Evolutionary conservation across 1,140 invertebrate species (phyloP).

Genomic region (Microplitis mediator): DNA sequence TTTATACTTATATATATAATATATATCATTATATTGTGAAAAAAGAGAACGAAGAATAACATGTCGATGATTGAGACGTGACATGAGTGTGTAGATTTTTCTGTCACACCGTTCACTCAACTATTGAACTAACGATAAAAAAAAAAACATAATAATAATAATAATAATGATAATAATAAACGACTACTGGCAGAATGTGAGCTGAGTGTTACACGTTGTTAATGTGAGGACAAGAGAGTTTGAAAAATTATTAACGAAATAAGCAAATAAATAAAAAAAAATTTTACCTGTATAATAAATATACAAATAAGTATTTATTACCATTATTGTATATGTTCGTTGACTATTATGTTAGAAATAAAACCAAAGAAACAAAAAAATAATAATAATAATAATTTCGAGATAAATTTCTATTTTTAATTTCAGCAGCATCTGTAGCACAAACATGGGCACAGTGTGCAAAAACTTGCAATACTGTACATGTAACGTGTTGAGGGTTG

Average conservation of each 20-base stretch:
- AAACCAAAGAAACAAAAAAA: slow-evolving; percentile 30
- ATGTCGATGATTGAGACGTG: no score
- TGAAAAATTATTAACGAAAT: background rate
- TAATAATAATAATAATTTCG: background rate
- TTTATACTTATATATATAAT: background rate
- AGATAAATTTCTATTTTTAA: background rate
- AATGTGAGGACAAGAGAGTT: no score
- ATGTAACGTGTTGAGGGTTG: background rate
- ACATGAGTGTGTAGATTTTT: background rate
- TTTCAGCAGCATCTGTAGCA: background rate
- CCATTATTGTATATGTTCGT: slow-evolving; percentile 50
- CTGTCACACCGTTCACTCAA: background rate
- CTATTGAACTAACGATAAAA: no score
- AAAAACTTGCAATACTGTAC: no score
- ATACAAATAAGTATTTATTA: slow-evolving; percentile 38
- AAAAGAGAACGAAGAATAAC: no score
- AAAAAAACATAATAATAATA: no score
- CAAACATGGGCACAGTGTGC: no score
- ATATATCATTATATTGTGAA: no score
- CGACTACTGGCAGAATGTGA: background rate
- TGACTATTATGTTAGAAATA: slow-evolving; percentile 55
- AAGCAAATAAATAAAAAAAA: slow-evolving; percentile 23
- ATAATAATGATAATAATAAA: background rate
- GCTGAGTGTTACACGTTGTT: background rate
- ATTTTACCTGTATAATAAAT: slow-evolving; percentile 41